phyloP scores from a whole-genome alignment of 2,797 vertebrate species.

The Parauchenoglanis ngamensis region DNA sequence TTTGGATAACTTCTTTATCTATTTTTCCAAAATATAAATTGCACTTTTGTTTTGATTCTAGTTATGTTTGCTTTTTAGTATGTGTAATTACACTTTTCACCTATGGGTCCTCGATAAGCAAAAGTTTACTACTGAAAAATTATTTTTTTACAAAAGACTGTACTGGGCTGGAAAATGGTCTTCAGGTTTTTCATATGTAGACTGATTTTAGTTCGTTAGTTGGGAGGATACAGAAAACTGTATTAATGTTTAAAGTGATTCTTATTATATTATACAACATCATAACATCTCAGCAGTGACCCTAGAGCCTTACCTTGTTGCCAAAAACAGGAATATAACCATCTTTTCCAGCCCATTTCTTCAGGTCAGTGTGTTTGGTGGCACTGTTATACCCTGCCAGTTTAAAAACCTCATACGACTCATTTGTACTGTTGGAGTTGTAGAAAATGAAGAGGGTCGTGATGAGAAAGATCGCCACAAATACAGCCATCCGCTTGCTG shows the following conservation, averaged over 20 bases:
- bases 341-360: conserved; percentile 82
- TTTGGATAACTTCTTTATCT: not conserved
- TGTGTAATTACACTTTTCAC: not conserved
- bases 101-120: not conserved
- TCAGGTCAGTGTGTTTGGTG: conserved; percentile 77
- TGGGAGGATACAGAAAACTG: not conserved
- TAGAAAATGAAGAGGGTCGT: conserved; percentile 93
- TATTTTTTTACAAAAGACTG: not conserved
- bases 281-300: not conserved
- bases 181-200: not conserved
- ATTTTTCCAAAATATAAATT: not conserved
- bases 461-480: conserved; percentile 84
- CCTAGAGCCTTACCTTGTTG: conserved; percentile 80
- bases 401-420: conserved; percentile 72
- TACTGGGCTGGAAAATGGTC: not conserved
- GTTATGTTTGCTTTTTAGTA: too few relatives aligned
- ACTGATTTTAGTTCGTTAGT: not conserved
- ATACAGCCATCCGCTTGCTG: conserved; percentile 85
- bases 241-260: not conserved
- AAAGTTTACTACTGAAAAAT: not conserved
- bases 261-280: not conserved
- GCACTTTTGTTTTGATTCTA: not conserved
- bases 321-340: conserved; percentile 83
- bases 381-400: conserved; percentile 57
- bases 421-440: conserved; percentile 83